A percentile compares a stretch with the other conserved stretches of the same genome.
Conservation (phyloP, 2,113 vertebrate species). For the Rostratula benghalensis region DNA sequence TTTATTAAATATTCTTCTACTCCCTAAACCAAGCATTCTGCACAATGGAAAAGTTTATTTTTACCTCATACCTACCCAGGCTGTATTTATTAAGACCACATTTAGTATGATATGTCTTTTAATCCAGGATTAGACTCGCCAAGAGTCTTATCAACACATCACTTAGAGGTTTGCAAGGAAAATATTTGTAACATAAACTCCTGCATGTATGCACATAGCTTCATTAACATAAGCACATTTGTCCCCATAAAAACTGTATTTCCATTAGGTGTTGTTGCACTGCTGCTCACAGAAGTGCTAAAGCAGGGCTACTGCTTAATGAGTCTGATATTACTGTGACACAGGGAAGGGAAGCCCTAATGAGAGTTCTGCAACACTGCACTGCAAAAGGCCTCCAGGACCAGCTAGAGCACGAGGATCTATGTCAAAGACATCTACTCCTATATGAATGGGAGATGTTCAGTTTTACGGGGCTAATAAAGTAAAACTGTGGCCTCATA, state of each 20-base stretch:
- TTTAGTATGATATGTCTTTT: not conserved
- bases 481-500: not conserved
- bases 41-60: not conserved
- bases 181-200: not conserved
- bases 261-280: not conserved
- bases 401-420: not conserved
- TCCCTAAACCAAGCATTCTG: not conserved
- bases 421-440: not conserved
- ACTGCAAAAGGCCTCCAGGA: not conserved
- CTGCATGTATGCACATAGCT: not conserved
- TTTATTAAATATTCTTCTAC: not conserved
- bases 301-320: not conserved
- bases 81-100: not conserved
- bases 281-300: not conserved
- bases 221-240: not conserved
- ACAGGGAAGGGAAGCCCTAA: not conserved
- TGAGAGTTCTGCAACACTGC: not conserved
- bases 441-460: not conserved
- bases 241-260: not conserved
- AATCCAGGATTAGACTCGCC: constrained; percentile 15
- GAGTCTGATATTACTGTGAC: not conserved
- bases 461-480: not conserved
- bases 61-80: not conserved
- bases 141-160: not conserved
- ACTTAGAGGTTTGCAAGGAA: not conserved